Conservation (phyloP, 2,888 invertebrate genomes). For the Prosopocoilus inquinatus region DNA sequence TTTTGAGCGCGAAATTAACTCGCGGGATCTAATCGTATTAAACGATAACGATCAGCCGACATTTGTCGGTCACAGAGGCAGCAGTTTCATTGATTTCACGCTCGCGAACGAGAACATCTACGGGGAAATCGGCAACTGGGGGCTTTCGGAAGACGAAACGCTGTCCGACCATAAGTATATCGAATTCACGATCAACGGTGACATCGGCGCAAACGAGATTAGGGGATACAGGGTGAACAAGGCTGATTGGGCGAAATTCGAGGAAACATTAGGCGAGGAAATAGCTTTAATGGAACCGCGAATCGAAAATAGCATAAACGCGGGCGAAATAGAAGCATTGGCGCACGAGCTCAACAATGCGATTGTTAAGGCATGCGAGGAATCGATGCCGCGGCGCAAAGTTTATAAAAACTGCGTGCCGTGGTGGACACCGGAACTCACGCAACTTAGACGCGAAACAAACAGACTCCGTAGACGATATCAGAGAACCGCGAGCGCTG, state of each 20-base stretch:
- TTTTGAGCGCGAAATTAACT: background rate
- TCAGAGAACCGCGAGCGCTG: background rate
- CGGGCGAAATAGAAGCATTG: background rate
- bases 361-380: constrained; percentile 4
- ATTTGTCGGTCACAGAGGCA: background rate
- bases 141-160: background rate
- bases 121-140: background rate
- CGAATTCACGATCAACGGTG: background rate
- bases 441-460: background rate
- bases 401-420: constrained; percentile 11
- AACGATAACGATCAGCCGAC: background rate
- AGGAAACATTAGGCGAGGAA: background rate
- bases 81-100: background rate
- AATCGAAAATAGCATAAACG: no score
- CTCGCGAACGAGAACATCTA: background rate
- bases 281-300: no score
- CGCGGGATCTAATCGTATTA: background rate
- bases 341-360: constrained; percentile 1
- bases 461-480: constrained; percentile 2
- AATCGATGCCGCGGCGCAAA: constrained; percentile 9
- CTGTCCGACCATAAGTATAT: background rate
- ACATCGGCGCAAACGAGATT: no score
- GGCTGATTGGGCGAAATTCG: background rate
- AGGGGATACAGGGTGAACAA: background rate
- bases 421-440: constrained; percentile 21